A percentile compares a stretch with the other conserved stretches of the same genome.
phyloP scores from a whole-genome alignment of 2,888 invertebrate genomes.

The Acleris laterana region DNA sequence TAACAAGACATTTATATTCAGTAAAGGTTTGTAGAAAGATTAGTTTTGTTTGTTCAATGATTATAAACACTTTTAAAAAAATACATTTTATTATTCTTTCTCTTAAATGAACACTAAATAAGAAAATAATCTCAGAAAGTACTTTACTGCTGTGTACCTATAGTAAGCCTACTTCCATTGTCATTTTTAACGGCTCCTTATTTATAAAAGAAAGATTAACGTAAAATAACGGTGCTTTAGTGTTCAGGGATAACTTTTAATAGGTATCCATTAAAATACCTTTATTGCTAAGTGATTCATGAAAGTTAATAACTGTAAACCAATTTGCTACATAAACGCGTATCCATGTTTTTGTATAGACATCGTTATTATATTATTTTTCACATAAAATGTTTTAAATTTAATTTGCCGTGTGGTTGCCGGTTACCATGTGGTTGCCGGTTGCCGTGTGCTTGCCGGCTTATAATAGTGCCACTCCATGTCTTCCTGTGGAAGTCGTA shows the following conservation, averaged over 20 bases:
- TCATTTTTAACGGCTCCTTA: too few species aligned
- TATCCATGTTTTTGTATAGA: conserved; percentile 2
- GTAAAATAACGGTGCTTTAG: conserved; percentile 12
- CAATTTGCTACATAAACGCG: conserved; percentile 15
- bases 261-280: conserved; percentile 16
- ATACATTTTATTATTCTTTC: neutral
- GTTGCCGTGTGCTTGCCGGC: too few species aligned
- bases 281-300: conserved; percentile 33
- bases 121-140: too few species aligned
- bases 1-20: conserved; percentile 1
- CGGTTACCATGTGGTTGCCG: too few species aligned
- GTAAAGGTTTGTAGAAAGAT: conserved; percentile 3
- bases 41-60: conserved; percentile 2
- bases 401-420: too few species aligned
- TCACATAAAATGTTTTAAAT: neutral
- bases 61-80: neutral
- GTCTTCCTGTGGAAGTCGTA: too few species aligned
- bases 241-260: conserved; percentile 10
- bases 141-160: too few species aligned
- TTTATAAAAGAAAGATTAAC: too few species aligned
- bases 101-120: neutral
- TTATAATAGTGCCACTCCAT: too few species aligned
- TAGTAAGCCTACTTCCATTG: too few species aligned
- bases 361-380: conserved; percentile 8
- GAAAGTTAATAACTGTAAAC: conserved; percentile 31